Evolutionary conservation across 2,113 vertebrate species (phyloP).

Genomic region (Pituophis catenifer): DNA sequence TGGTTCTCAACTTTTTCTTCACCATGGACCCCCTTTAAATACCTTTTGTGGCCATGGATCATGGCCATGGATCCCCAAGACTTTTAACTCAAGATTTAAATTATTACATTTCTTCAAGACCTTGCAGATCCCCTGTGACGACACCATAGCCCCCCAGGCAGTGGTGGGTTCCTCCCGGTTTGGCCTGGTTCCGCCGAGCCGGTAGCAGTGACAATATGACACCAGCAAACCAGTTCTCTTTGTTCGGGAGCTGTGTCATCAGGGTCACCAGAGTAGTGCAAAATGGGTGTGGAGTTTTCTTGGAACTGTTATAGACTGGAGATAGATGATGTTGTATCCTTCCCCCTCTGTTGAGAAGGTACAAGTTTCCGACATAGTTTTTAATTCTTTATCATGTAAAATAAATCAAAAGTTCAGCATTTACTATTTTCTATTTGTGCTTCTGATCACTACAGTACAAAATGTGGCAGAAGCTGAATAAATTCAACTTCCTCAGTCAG

Average conservation of each 20-base stretch:
- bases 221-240: too few relatives aligned
- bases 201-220: too few relatives aligned
- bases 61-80: not conserved
- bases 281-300: too few relatives aligned
- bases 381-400: not conserved
- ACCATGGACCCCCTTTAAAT: not conserved
- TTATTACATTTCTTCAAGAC: not conserved
- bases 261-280: too few relatives aligned
- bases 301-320: too few relatives aligned
- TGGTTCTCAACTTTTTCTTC: not conserved
- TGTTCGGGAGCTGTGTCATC: too few relatives aligned
- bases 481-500: constrained; percentile 49
- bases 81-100: not conserved
- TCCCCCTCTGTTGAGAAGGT: too few relatives aligned
- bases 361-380: not conserved
- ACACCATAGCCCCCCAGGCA: not conserved
- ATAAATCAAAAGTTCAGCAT: not conserved
- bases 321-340: too few relatives aligned
- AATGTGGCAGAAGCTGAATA: constrained; percentile 26
- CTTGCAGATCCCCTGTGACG: not conserved
- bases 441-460: not conserved
- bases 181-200: too few relatives aligned
- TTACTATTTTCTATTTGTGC: not conserved
- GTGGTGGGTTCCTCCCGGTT: too few relatives aligned
- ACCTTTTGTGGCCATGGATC: not conserved